Percentiles rank a stretch among this genome's conserved stretches.
phyloP scores from a whole-genome alignment of 2,888 invertebrate species.

The Rotaria macrura region DNA sequence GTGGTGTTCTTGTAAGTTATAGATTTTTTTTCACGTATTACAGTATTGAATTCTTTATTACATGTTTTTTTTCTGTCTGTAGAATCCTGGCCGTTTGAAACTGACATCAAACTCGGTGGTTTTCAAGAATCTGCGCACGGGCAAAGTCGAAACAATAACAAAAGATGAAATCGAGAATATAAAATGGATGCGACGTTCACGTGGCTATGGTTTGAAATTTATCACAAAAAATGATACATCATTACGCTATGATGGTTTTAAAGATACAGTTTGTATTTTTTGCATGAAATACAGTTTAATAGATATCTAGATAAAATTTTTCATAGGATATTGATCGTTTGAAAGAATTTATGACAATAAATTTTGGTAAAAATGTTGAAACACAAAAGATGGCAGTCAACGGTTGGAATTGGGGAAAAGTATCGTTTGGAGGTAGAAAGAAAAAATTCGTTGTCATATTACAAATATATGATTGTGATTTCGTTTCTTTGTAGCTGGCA shows the following conservation, averaged over 20 bases:
- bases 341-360: conserved; percentile 70
- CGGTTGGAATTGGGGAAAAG: conserved; percentile 99
- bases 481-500: no score
- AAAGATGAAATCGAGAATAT: conserved; percentile 69
- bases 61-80: background rate
- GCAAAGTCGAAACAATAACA: conserved; percentile 23
- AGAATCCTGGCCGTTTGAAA: conserved; percentile 30
- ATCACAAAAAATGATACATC: conserved; percentile 77
- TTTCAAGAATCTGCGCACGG: conserved; percentile 30
- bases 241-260: conserved; percentile 84
- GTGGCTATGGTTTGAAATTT: conserved; percentile 75
- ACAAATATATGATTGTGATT: no score
- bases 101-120: conserved; percentile 25
- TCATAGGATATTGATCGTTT: conserved; percentile 78
- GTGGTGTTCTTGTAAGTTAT: conserved; percentile 27
- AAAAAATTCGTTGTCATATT: no score
- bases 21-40: background rate
- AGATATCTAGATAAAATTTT: conserved; percentile 13
- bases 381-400: conserved; percentile 83
- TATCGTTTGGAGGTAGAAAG: conserved; percentile 66
- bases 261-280: conserved; percentile 57
- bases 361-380: conserved; percentile 66
- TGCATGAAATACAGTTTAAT: background rate
- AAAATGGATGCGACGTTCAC: conserved; percentile 80
- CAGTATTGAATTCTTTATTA: no score